Evolutionary conservation across 2,888 invertebrate genomes (phyloP).

Genomic region (Zaprionus bogoriensis): DNA sequence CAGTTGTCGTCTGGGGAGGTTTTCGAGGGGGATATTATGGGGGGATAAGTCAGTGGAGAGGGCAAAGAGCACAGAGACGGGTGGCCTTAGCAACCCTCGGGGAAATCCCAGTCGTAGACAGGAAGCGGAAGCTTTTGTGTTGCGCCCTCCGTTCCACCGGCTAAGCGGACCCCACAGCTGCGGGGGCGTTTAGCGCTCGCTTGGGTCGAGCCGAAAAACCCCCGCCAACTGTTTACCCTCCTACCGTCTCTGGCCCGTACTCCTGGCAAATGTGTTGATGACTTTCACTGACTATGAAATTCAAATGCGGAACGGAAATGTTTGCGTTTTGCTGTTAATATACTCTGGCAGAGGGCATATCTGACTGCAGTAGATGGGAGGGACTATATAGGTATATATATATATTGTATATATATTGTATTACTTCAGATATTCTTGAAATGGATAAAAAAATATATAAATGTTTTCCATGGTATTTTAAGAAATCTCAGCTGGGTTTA

Average conservation of each 20-base stretch:
- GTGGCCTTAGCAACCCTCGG: slow-evolving; percentile 64
- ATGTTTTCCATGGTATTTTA: no score
- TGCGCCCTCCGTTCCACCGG: slow-evolving; percentile 27
- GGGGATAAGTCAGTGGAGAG: neutral
- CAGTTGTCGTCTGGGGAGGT: slow-evolving; percentile 37
- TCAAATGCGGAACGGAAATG: slow-evolving; percentile 79
- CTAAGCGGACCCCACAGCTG: neutral
- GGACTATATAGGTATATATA: neutral
- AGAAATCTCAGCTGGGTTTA: no score
- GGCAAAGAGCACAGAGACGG: slow-evolving; percentile 8
- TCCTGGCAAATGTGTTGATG: slow-evolving; percentile 70
- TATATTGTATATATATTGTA: neutral
- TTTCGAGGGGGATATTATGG: slow-evolving; percentile 4
- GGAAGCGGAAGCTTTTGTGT: slow-evolving; percentile 80
- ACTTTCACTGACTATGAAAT: slow-evolving; percentile 80
- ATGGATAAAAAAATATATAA: no score
- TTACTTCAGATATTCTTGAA: no score
- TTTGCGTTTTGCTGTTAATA: slow-evolving; percentile 38
- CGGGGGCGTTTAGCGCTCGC: slow-evolving; percentile 60
- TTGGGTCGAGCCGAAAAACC: slow-evolving; percentile 18
- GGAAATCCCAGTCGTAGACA: slow-evolving; percentile 79
- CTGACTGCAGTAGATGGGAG: neutral
- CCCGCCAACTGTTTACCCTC: neutral
- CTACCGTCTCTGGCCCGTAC: neutral
- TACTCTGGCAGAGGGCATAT: neutral